Conservation (phyloP, 2,888 invertebrate genomes). For the Plebejus argus region DNA sequence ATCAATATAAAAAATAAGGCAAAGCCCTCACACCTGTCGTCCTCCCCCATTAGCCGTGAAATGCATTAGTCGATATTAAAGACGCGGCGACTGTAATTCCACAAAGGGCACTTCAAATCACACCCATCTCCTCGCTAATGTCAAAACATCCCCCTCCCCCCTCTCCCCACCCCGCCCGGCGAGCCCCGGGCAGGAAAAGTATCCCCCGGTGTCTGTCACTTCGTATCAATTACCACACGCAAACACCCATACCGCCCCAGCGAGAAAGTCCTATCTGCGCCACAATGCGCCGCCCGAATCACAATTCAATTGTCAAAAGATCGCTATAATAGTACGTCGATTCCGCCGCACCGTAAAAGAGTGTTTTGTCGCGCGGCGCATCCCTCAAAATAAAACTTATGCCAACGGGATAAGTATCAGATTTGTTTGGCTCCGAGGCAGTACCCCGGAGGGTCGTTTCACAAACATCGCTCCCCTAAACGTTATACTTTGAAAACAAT, state of each 20-base stretch:
- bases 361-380: conserved; percentile 53
- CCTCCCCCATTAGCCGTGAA: conserved; percentile 73
- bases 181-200: conserved; percentile 67
- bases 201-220: conserved; percentile 77
- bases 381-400: conserved; percentile 59
- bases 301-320: conserved; percentile 80
- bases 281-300: conserved; percentile 64
- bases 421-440: conserved; percentile 56
- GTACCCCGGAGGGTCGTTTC: conserved; percentile 72
- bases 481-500: conserved; percentile 82
- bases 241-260: conserved; percentile 67
- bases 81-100: conserved; percentile 78
- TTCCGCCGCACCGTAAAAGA: conserved; percentile 58
- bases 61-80: conserved; percentile 81
- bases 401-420: conserved; percentile 55
- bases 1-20: conserved; percentile 11
- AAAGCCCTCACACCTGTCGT: conserved; percentile 72
- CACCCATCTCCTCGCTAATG: conserved; percentile 78
- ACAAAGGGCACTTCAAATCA: conserved; percentile 81
- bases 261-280: conserved; percentile 69
- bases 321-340: conserved; percentile 72
- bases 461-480: conserved; percentile 80
- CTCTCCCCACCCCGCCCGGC: conserved; percentile 63
- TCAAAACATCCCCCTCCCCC: conserved; percentile 76
- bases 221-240: conserved; percentile 80